These are phyloP conservation scores for Meiosimyza decipiens DNA, from an alignment of 2,888 invertebrate species.

Conservation along the genomic window DNA sequence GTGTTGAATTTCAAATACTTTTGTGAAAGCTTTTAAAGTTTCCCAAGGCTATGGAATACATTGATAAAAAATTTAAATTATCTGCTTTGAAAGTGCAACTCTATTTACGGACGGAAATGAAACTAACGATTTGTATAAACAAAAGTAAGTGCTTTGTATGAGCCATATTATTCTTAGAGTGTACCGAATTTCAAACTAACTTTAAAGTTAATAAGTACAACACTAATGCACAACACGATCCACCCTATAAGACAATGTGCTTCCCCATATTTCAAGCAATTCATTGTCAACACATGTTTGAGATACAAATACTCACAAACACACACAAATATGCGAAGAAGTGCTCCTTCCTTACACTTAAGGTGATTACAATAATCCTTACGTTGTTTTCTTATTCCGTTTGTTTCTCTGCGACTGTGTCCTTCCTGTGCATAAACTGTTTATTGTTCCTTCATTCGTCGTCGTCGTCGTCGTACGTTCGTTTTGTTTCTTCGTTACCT, in stretches of 20 bases:
- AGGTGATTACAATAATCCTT: slow-evolving; percentile 35
- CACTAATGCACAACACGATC: too few species aligned
- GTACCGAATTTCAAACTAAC: too few species aligned
- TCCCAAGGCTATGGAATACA: too few species aligned
- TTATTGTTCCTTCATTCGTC: neutral
- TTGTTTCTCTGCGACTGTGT: neutral
- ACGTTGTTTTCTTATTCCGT: slow-evolving; percentile 3
- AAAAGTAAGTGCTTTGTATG: too few species aligned
- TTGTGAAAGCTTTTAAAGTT: neutral
- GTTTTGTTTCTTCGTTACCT: slow-evolving; percentile 41
- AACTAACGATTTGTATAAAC: too few species aligned
- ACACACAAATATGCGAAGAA: neutral
- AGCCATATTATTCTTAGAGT: too few species aligned
- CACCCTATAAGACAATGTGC: too few species aligned
- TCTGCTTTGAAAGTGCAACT: neutral
- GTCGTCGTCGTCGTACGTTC: slow-evolving; percentile 27
- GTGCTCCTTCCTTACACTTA: slow-evolving; percentile 12
- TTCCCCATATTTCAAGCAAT: too few species aligned
- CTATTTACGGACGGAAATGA: neutral
- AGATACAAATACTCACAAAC: neutral
- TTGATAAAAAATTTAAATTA: neutral
- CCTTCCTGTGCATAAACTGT: neutral
- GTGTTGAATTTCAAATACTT: slow-evolving; percentile 11
- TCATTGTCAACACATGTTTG: slow-evolving; percentile 6
- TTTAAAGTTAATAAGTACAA: too few species aligned